These are phyloP conservation scores for Xenotilapia leptura DNA, from an alignment of 2,113 vertebrate species.

Conservation along the genomic window DNA sequence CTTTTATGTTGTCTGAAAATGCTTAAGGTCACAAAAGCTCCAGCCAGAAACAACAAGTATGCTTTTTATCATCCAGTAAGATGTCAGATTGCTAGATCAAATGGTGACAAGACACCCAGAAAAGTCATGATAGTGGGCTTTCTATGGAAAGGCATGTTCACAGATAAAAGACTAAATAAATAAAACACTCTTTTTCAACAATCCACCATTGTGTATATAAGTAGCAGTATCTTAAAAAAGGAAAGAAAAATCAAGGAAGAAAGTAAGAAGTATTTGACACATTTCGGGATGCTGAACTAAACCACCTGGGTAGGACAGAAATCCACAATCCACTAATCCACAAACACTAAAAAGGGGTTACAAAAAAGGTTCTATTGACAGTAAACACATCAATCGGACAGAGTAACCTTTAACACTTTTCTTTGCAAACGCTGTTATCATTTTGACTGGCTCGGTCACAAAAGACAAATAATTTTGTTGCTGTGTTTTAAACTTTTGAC, in stretches of 20 bases:
- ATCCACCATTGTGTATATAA: neutral
- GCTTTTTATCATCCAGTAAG: neutral
- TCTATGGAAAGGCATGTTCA: neutral
- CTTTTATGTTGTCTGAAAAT: neutral
- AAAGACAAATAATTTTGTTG: neutral
- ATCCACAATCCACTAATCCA: neutral
- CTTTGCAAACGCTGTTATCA: neutral
- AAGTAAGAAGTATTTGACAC: fast-evolving
- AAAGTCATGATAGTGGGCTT: neutral
- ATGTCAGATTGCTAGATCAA: neutral
- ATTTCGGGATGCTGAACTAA: neutral
- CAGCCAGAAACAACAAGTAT: neutral
- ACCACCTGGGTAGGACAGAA: neutral
- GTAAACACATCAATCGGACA: neutral
- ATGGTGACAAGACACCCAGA: neutral
- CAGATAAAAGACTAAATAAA: neutral
- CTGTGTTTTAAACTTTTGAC: neutral
- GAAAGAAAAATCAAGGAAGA: neutral
- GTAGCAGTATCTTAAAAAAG: neutral
- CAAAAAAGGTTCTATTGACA: neutral
- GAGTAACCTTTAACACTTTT: neutral
- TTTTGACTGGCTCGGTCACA: neutral
- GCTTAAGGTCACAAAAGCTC: neutral
- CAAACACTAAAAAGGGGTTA: neutral
- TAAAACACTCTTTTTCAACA: neutral